phyloP scores from a whole-genome alignment of 2,888 invertebrate species.

The Ametastegia equiseti region DNA sequence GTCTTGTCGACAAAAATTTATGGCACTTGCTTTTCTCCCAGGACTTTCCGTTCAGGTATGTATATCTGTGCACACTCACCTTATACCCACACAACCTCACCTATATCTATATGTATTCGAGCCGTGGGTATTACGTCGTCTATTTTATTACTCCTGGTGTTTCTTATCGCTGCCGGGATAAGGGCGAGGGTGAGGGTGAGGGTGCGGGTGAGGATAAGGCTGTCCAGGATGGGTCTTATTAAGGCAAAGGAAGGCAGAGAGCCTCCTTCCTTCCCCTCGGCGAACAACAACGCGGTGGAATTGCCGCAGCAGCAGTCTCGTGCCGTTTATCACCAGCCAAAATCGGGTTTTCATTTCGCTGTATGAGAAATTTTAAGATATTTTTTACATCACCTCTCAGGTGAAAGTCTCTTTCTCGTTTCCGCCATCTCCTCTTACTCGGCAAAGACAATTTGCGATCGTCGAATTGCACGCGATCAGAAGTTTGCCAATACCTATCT shows the following conservation, averaged over 20 bases:
- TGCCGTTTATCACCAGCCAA: background rate
- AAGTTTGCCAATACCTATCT: constrained; percentile 42
- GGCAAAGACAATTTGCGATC: constrained; percentile 41
- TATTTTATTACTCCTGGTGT: constrained; percentile 27
- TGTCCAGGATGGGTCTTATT: constrained; percentile 9
- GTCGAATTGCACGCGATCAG: constrained; percentile 32
- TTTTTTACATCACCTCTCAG: background rate
- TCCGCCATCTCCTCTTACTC: background rate
- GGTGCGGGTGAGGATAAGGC: constrained; percentile 6
- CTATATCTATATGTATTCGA: background rate
- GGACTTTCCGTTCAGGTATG: background rate
- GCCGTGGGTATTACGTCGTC: constrained; percentile 6
- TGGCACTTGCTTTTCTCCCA: constrained; percentile 15
- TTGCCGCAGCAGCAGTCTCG: background rate
- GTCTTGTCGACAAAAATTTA: constrained; percentile 35
- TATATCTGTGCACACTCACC: background rate
- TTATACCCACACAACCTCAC: too few relatives aligned
- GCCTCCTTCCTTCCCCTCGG: background rate
- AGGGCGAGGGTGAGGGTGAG: too few relatives aligned
- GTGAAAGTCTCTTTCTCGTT: background rate
- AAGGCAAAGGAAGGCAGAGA: background rate
- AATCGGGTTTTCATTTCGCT: background rate
- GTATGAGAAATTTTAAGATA: background rate
- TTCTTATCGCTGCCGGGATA: constrained; percentile 18
- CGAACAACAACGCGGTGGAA: too few relatives aligned